A percentile compares a stretch with the other conserved stretches of the same genome.
Evolutionary conservation across 2,888 invertebrate species (phyloP).

Genomic region (Sabatieria punctata): DNA sequence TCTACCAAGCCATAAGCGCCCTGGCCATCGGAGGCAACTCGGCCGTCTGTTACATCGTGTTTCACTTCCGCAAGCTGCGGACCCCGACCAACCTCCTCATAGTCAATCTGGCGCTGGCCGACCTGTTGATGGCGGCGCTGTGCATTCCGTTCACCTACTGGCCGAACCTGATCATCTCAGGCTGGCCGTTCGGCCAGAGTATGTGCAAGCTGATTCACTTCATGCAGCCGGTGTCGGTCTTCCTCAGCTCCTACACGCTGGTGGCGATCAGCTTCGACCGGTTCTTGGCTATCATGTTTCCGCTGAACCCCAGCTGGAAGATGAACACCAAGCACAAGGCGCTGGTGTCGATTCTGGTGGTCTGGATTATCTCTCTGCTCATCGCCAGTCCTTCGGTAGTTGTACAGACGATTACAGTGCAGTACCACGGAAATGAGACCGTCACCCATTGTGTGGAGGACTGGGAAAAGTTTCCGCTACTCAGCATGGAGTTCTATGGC

Average conservation of each 20-base stretch:
- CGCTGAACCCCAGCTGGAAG: constrained; percentile 17
- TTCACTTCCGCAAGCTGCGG: constrained; percentile 23
- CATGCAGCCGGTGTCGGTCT: constrained; percentile 34
- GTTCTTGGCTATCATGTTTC: constrained; percentile 28
- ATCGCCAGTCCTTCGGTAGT: constrained; percentile 25
- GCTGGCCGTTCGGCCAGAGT: constrained; percentile 36
- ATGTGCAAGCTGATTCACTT: constrained; percentile 35
- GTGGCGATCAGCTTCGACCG: constrained; percentile 34
- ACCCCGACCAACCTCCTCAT: constrained; percentile 37
- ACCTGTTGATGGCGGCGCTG: constrained; percentile 36
- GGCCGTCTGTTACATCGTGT: constrained; percentile 24
- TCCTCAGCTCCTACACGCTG: constrained; percentile 36
- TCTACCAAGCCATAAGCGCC: not conserved
- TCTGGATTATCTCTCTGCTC: constrained; percentile 22
- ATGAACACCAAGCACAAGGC: not conserved
- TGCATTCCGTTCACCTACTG: constrained; percentile 38
- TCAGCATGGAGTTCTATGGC: constrained; percentile 18
- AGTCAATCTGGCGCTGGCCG: constrained; percentile 34
- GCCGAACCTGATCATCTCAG: constrained; percentile 32
- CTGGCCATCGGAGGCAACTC: constrained; percentile 16
- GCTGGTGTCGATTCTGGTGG: not conserved
- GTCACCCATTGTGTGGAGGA: constrained; percentile 11
- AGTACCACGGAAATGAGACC: constrained; percentile 6
- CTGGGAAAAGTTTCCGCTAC: not conserved
- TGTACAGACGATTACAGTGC: constrained; percentile 12